Percentiles rank a stretch among this genome's conserved stretches.
Conservation (phyloP, 23 tunicate genomes). For the Styela clava region DNA sequence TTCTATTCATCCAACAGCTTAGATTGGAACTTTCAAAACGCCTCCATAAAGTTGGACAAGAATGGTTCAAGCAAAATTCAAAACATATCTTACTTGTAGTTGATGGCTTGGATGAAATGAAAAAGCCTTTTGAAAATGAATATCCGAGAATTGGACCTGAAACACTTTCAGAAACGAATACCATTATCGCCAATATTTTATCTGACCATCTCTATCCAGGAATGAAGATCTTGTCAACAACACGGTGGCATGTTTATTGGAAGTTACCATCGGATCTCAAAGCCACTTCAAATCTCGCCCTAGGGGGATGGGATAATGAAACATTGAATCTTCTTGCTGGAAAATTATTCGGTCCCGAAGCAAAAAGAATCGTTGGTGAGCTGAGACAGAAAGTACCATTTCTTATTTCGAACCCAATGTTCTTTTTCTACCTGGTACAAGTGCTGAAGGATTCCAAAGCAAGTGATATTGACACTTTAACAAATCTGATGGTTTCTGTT, state of each 20-base stretch:
- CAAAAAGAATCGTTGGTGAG: background rate
- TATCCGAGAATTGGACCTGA: background rate
- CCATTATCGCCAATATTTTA: background rate
- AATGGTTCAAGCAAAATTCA: background rate
- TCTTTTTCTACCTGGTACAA: background rate
- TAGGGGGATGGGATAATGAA: background rate
- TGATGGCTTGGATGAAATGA: background rate
- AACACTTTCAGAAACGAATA: background rate
- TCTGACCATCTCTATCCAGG: background rate
- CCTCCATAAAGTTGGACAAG: background rate
- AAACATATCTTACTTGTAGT: background rate
- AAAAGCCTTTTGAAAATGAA: background rate
- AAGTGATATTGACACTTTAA: background rate
- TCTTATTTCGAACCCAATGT: background rate
- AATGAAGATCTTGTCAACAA: background rate
- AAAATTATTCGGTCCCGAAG: background rate
- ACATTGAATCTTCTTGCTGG: background rate
- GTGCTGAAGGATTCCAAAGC: background rate
- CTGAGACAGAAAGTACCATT: background rate
- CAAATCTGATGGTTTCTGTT: constrained; percentile 4
- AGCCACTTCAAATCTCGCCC: background rate
- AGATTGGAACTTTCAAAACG: background rate
- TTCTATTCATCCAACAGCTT: background rate
- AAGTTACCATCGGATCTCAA: background rate
- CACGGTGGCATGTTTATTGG: background rate